phyloP scores from a whole-genome alignment of 2,113 vertebrate species.

The Rhadina sibilatrix region DNA sequence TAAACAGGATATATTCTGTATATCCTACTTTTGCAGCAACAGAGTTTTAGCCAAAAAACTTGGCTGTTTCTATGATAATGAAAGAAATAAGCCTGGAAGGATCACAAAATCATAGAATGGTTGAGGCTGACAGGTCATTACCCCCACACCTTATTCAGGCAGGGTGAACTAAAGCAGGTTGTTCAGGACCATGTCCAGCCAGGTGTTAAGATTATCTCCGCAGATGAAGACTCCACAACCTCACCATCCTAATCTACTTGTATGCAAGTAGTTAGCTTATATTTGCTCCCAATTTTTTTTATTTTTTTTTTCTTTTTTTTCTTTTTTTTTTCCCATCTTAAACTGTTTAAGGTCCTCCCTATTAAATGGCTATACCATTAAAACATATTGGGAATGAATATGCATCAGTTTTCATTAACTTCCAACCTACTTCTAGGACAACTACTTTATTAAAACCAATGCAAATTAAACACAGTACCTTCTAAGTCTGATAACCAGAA shows the following conservation, averaged over 20 bases:
- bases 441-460: neutral
- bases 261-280: neutral
- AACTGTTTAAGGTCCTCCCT: neutral
- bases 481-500: neutral
- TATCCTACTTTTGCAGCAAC: neutral
- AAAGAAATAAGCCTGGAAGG: neutral
- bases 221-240: neutral
- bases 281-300: neutral
- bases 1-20: constrained; percentile 5
- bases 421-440: neutral
- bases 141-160: neutral
- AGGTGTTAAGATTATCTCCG: neutral
- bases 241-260: neutral
- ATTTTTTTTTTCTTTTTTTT: neutral
- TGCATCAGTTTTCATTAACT: neutral
- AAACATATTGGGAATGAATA: neutral
- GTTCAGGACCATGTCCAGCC: neutral
- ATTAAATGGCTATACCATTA: neutral
- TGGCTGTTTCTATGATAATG: neutral
- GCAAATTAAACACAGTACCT: neutral
- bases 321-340: neutral
- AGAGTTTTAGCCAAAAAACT: neutral
- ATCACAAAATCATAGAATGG: neutral
- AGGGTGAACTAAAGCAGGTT: neutral
- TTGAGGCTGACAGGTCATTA: neutral